phyloP scores from a whole-genome alignment of 2,797 vertebrate genomes.

The Ctenopoma kingsleyae region DNA sequence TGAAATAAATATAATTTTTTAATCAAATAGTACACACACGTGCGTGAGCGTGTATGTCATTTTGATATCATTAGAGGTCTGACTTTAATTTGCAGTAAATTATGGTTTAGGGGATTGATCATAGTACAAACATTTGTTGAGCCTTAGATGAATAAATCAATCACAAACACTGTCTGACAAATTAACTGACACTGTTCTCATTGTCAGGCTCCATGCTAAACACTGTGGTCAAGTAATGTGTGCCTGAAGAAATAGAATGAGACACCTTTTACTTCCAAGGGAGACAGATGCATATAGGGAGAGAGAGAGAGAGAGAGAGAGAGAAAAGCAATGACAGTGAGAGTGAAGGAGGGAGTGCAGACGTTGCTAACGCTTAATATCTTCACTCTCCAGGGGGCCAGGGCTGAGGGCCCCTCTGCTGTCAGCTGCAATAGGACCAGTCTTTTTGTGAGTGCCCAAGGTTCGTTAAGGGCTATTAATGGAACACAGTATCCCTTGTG shows the following conservation, averaged over 20 bases:
- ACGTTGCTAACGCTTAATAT: conserved; percentile 82
- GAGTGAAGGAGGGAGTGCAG: conserved; percentile 64
- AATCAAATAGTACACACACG: conserved; percentile 6
- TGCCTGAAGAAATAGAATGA: conserved; percentile 73
- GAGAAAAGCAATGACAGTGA: conserved; percentile 40
- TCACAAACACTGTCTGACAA: conserved; percentile 73
- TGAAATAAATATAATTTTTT: background rate
- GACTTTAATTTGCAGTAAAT: conserved; percentile 71
- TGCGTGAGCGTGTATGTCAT: background rate
- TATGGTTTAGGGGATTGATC: conserved; percentile 68
- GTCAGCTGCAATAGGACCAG: conserved; percentile 81
- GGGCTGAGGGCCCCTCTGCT: conserved; percentile 73
- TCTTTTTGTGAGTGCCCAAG: conserved; percentile 79
- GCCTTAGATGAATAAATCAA: conserved; percentile 77
- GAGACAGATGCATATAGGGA: conserved; percentile 62
- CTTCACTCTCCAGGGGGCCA: conserved; percentile 80
- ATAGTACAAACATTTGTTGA: conserved; percentile 76
- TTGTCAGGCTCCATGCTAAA: conserved; percentile 63
- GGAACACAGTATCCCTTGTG: conserved; percentile 80
- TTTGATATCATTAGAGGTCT: conserved; percentile 54
- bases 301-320: conserved; percentile 53
- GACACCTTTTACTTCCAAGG: conserved; percentile 73
- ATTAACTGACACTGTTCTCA: conserved; percentile 70
- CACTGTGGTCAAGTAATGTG: conserved; percentile 68
- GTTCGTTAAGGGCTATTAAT: conserved; percentile 86